These are phyloP conservation scores for Ataeniobius toweri DNA, from an alignment of 2,797 vertebrate genomes.

Conservation along the genomic window DNA sequence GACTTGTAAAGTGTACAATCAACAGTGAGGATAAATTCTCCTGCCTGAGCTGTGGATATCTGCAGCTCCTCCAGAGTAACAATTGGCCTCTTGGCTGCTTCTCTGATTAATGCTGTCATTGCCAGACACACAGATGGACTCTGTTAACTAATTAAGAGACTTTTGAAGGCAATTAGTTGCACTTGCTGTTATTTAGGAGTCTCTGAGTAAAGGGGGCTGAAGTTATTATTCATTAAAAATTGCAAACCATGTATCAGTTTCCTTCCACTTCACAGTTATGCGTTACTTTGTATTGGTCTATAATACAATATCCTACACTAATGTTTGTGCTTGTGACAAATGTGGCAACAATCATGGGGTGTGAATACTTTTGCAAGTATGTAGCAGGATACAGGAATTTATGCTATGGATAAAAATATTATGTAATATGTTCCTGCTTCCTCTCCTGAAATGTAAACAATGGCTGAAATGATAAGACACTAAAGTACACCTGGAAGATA, in stretches of 20 bases:
- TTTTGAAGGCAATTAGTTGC: not conserved
- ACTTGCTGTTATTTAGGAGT: not conserved
- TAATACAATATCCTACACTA: not conserved
- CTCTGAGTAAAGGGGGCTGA: not conserved
- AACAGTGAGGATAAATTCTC: not conserved
- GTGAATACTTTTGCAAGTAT: not conserved
- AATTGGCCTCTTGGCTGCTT: not conserved
- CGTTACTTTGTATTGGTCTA: not conserved
- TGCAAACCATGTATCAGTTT: not conserved
- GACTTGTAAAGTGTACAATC: not conserved
- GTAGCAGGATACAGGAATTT: not conserved
- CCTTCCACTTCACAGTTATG: not conserved
- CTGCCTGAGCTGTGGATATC: not conserved
- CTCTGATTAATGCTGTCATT: not conserved
- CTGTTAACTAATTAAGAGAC: not conserved
- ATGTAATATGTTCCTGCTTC: constrained; percentile 21
- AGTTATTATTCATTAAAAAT: not conserved
- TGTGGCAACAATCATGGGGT: not conserved
- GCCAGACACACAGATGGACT: not conserved
- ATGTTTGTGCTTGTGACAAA: not conserved
- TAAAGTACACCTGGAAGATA: constrained; percentile 18
- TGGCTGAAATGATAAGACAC: constrained; percentile 34
- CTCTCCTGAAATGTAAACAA: constrained; percentile 22
- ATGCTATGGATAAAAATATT: not conserved
- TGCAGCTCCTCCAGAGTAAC: not conserved